Evolutionary conservation across 1,140 invertebrate species (phyloP).

Genomic region (Homarus americanus): DNA sequence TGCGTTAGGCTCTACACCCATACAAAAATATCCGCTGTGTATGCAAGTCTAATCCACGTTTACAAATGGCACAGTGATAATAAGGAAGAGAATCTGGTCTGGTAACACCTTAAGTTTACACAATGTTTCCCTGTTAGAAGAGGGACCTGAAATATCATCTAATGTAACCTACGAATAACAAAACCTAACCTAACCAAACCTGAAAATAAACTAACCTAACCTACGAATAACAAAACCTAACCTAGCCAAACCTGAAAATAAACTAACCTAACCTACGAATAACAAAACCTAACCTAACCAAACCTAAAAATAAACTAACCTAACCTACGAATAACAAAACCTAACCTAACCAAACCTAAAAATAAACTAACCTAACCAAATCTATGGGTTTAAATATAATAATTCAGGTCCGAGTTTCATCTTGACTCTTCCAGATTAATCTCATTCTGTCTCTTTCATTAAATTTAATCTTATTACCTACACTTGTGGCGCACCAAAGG

Average conservation of each 20-base stretch:
- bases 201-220: too few relatives aligned
- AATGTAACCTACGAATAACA: too few relatives aligned
- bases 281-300: too few relatives aligned
- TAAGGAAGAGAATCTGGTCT: conserved; percentile 24
- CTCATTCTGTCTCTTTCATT: too few relatives aligned
- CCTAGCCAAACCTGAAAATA: background rate
- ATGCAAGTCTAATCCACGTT: conserved; percentile 19
- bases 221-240: too few relatives aligned
- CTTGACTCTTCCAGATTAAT: background rate
- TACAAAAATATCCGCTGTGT: conserved; percentile 36
- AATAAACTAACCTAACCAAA: background rate
- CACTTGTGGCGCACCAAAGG: too few relatives aligned
- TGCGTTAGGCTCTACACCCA: conserved; percentile 13
- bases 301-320: too few relatives aligned
- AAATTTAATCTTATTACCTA: too few relatives aligned
- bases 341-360: too few relatives aligned
- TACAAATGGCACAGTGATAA: conserved; percentile 30
- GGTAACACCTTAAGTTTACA: background rate
- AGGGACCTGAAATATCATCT: background rate
- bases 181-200: too few relatives aligned
- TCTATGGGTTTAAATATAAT: background rate
- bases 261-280: too few relatives aligned
- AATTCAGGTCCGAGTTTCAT: background rate
- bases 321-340: too few relatives aligned
- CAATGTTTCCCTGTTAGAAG: conserved; percentile 4